phyloP scores from a whole-genome alignment of 2,113 vertebrate genomes.

The Riparia riparia region DNA sequence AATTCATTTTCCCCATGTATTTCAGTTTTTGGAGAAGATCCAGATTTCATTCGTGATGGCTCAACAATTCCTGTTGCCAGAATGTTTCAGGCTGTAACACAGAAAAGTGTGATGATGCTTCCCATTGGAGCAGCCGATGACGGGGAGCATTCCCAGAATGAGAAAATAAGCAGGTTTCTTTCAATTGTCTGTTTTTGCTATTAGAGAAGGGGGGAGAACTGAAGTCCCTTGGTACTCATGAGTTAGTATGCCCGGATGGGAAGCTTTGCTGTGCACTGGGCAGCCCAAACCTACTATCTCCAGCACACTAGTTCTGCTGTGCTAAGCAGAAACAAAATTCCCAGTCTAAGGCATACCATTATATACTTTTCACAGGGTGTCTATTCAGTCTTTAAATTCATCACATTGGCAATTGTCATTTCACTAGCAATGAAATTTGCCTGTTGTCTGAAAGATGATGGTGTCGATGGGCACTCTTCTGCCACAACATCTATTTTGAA shows the following conservation, averaged over 20 bases:
- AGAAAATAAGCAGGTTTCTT: constrained; percentile 84
- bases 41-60: constrained; percentile 81
- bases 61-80: constrained; percentile 80
- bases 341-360: accelerated
- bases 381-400: background rate
- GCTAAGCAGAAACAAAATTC: background rate
- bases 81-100: constrained; percentile 70
- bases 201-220: background rate
- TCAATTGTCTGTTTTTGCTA: background rate
- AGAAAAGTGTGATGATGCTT: constrained; percentile 81
- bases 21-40: constrained; percentile 81
- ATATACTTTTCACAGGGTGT: background rate
- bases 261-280: background rate
- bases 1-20: background rate
- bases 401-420: background rate
- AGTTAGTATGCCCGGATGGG: background rate
- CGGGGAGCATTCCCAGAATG: constrained; percentile 81
- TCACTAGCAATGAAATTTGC: background rate
- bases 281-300: background rate
- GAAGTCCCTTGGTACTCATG: background rate
- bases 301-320: background rate
- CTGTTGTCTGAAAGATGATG: background rate
- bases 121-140: constrained; percentile 76
- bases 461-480: accelerated
- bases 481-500: background rate